These are phyloP conservation scores for Drosophila planitibia DNA, from an alignment of 2,888 invertebrate genomes.

Conservation along the genomic window DNA sequence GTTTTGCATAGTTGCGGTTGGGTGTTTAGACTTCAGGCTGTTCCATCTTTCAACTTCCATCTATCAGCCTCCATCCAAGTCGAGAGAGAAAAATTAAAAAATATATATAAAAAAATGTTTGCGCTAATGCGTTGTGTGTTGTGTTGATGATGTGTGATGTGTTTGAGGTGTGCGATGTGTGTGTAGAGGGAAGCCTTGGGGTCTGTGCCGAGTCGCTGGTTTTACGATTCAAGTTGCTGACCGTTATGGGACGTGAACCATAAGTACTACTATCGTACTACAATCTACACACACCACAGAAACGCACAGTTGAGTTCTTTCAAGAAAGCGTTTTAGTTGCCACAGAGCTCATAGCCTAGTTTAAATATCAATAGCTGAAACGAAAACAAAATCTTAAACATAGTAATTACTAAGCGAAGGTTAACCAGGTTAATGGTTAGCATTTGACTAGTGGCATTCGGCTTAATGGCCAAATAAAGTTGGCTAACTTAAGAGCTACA, in stretches of 20 bases:
- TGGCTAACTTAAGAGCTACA: slow-evolving; percentile 10
- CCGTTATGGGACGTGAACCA: slow-evolving; percentile 64
- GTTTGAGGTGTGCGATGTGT: slow-evolving; percentile 46
- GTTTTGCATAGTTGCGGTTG: slow-evolving; percentile 71
- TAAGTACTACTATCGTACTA: slow-evolving; percentile 33
- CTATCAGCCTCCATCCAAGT: slow-evolving; percentile 21
- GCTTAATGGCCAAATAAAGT: slow-evolving; percentile 5
- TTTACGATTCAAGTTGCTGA: slow-evolving; percentile 62
- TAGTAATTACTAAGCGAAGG: slow-evolving; percentile 41
- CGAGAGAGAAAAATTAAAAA: slow-evolving; percentile 4
- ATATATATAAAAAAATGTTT: slow-evolving; percentile 31
- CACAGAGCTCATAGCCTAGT: slow-evolving; percentile 29
- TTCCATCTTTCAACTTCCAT: slow-evolving; percentile 5
- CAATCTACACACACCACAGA: slow-evolving; percentile 7
- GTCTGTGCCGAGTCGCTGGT: slow-evolving; percentile 61
- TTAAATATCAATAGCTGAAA: slow-evolving; percentile 35
- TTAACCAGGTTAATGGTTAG: slow-evolving; percentile 72
- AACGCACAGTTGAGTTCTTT: slow-evolving; percentile 57
- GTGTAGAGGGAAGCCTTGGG: slow-evolving; percentile 62
- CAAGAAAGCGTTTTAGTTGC: slow-evolving; percentile 31
- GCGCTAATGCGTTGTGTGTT: slow-evolving; percentile 28
- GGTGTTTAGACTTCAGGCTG: slow-evolving; percentile 47
- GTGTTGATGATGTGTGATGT: slow-evolving; percentile 53
- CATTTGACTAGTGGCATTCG: slow-evolving; percentile 28
- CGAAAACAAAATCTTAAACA: slow-evolving; percentile 11